Conservation (phyloP, 1,140 invertebrate species). For the Drosophila funebris region DNA sequence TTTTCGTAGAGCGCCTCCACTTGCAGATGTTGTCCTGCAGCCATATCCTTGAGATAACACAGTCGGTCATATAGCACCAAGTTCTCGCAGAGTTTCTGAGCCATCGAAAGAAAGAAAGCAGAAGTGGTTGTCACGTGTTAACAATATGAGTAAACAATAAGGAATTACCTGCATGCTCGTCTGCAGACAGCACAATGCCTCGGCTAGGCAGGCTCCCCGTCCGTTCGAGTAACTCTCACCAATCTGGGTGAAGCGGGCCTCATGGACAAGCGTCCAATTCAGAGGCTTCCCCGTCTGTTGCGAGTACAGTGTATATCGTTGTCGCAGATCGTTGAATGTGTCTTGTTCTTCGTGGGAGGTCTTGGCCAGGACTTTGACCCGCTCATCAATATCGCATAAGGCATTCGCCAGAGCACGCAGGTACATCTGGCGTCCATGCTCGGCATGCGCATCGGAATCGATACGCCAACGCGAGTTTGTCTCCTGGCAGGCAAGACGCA, state of each 20-base stretch:
- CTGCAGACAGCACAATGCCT: constrained; percentile 73
- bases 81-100: constrained; percentile 87
- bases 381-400: constrained; percentile 37
- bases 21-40: constrained; percentile 66
- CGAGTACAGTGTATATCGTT: constrained; percentile 30
- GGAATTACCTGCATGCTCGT: constrained; percentile 71
- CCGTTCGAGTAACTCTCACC: constrained; percentile 34
- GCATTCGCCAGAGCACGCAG: constrained; percentile 56
- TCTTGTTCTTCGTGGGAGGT: neutral
- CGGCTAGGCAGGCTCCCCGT: constrained; percentile 49
- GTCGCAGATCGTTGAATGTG: constrained; percentile 26
- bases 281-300: neutral
- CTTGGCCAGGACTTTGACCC: constrained; percentile 29
- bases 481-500: constrained; percentile 86
- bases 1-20: constrained; percentile 85
- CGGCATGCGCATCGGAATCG: constrained; percentile 22
- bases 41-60: constrained; percentile 86
- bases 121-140: constrained; percentile 39
- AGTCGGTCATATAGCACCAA: constrained; percentile 88
- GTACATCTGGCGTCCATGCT: constrained; percentile 71
- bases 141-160: constrained; percentile 5
- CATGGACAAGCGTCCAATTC: constrained; percentile 44
- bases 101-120: neutral
- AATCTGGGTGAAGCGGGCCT: constrained; percentile 39
- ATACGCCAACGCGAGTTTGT: constrained; percentile 57